A percentile compares a stretch with the other conserved stretches of the same genome.
Evolutionary conservation across 2,797 vertebrate species (phyloP).

Genomic region (Natrix natrix): DNA sequence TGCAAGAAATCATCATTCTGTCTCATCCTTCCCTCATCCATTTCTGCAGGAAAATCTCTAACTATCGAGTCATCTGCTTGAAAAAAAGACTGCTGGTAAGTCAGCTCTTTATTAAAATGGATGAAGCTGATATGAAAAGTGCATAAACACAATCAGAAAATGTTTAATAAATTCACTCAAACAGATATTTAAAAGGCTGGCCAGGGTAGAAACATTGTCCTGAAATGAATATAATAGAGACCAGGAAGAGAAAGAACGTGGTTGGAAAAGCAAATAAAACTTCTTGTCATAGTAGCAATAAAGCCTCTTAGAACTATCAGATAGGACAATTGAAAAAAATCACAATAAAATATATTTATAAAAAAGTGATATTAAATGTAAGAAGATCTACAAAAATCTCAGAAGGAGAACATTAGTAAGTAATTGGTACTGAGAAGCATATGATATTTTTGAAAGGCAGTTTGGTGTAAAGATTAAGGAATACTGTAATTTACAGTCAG

Average conservation of each 20-base stretch:
- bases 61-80: background rate
- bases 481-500: background rate
- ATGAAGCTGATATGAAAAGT: background rate
- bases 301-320: background rate
- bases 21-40: background rate
- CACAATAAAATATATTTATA: conserved; percentile 11
- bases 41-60: background rate
- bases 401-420: background rate
- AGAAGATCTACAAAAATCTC: background rate
- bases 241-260: background rate
- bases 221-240: conserved; percentile 1
- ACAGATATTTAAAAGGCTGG: background rate
- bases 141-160: background rate
- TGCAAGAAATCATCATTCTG: background rate
- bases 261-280: conserved; percentile 10
- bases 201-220: background rate
- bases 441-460: background rate
- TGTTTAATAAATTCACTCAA: background rate
- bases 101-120: background rate
- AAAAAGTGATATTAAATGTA: background rate
- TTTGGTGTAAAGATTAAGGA: background rate
- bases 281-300: background rate
- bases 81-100: background rate
- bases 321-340: conserved; percentile 9
- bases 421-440: background rate